phyloP scores from a whole-genome alignment of 2,888 invertebrate species.

The Bhutanitis thaidina region DNA sequence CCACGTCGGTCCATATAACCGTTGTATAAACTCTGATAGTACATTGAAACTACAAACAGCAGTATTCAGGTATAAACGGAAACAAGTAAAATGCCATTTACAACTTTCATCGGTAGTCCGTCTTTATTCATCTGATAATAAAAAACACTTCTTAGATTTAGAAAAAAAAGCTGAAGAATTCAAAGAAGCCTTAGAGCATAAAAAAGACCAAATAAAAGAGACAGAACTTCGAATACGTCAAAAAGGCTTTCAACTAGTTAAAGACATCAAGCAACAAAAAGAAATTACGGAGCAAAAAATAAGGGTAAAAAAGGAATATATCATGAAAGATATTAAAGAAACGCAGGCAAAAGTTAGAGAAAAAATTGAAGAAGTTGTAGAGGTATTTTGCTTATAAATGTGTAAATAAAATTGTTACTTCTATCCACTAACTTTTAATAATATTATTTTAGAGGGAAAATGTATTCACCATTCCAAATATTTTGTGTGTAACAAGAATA shows the following conservation, averaged over 20 bases:
- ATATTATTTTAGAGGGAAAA: conserved; percentile 85
- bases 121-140: conserved; percentile 57
- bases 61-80: conserved; percentile 28
- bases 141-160: conserved; percentile 59
- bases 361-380: conserved; percentile 87
- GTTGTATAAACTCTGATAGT: conserved; percentile 23
- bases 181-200: conserved; percentile 81
- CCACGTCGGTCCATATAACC: conserved; percentile 32
- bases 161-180: conserved; percentile 72
- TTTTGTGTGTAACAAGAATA: conserved; percentile 92
- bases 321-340: conserved; percentile 85
- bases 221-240: conserved; percentile 76
- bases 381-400: conserved; percentile 57
- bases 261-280: conserved; percentile 66
- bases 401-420: no score
- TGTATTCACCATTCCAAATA: conserved; percentile 95
- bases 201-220: conserved; percentile 80
- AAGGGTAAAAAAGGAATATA: conserved; percentile 80
- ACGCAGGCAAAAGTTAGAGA: conserved; percentile 86
- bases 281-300: conserved; percentile 63
- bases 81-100: conserved; percentile 31
- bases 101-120: conserved; percentile 41
- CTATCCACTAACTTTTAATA: not conserved
- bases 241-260: conserved; percentile 63
- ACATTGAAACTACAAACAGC: conserved; percentile 22